Evolutionary conservation across 2,888 invertebrate genomes (phyloP), one percentile per base, ranked within the genome.

Genomic region (Parthenolecanium corni): DNA sequence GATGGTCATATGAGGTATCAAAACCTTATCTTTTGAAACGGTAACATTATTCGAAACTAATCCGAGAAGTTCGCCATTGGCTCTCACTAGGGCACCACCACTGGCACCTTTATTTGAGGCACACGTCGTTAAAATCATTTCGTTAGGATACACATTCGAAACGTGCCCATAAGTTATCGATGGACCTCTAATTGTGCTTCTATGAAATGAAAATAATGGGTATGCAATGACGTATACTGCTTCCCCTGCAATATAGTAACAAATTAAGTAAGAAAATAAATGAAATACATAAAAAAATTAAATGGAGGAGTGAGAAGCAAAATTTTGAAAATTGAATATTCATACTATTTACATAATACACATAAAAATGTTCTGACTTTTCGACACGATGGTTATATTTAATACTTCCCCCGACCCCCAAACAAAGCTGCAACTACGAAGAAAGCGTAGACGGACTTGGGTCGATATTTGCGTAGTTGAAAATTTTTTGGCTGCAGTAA

Each of bases 1-100:
- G 16, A 61, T 25, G 11, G 61, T 61, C 20, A 51, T 51, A 61
- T 61, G 61, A n/a, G 61, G 61, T 16, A 61, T 23, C 20, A 61
- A 40, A 20, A 49, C 12, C 12, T 49, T 49, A 2, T 25, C 38
- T 23, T 49, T 38, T 4, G 31, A 36, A n/a, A 61, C 40, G 11
- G 14, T 51, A 2, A 61, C 21, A 38, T 61, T 61, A 49, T 51
- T 61, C 23, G 61, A 46, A 23, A 61, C 40, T 3, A 61, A 20
- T 2, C 61, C 61, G 14, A 61, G 16, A 16, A 61, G 49, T 51
- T 61, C 61, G 23, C 61, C 61, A 40, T 20, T 61, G 18, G 23
- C 23, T 61, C 23, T 49, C 18, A 61, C 36, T 18, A 61, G 40
- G 14, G 61, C 61, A 49, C 61, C 61, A 23, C 61, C 61, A 18